Evolutionary conservation across 2,113 vertebrate species (phyloP), one percentile per base, ranked within the genome.

Genomic region (Aldabrachelys gigantea): DNA sequence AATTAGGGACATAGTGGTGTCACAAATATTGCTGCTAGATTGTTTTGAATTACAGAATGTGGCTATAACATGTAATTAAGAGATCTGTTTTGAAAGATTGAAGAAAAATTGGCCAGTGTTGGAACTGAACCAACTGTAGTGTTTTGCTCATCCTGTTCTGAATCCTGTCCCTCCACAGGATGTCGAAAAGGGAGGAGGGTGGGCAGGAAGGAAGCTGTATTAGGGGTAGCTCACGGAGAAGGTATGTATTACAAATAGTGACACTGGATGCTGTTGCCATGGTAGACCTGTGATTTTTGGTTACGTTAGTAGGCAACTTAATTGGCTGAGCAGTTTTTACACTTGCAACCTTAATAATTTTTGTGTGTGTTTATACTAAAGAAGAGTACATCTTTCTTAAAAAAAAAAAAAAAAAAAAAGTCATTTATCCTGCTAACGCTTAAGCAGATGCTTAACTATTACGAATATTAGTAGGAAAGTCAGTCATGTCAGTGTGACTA

Each of bases 381-480:
- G 17, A 11, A 22, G 24, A 65, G 44, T 81, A 62, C 79, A 82
- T 79, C 6, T 83, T 83, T 5, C 86, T 69, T 44, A 8, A 24
- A 69, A n/a, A n/a, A 65, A 31, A 50, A n/a, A n/a, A 65, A 31
- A 50, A 8, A 24, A 69, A n/a, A n/a, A 65, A 31, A 50, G 8
- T 69, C 72, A 0, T 25, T 84, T n/a, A 24, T 85, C 47, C 84
- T 8, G 41, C 41, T 76, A 65, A 27, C 50, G 6, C 78, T 10
- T 88, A 80, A 59, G 11, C 80, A 11, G 14, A 50, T 87, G 79
- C 35, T 89, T 84, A 85, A 83, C 47, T 38, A 79, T 5, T 87
- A 54, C 27, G 41, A 2, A 38, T 7, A 0, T 0, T 5, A 29
- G 6, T 8, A 35, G 29, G n/a, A 35, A 19, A n/a, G 35, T 69